phyloP scores from a whole-genome alignment of 2,797 vertebrate species.

The Lophotriccus pileatus region DNA sequence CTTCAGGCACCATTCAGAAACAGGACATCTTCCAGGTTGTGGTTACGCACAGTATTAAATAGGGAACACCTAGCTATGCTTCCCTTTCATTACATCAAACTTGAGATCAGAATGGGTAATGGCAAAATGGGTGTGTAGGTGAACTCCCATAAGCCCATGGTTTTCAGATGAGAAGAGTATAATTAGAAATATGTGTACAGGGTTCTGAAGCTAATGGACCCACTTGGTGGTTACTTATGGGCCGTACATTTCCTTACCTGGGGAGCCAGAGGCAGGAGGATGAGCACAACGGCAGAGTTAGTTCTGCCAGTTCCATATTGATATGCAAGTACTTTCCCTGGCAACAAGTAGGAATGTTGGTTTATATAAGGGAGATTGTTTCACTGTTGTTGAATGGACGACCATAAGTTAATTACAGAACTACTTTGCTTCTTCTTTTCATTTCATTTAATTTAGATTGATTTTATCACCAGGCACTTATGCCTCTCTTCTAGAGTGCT shows the following conservation, averaged over 20 bases:
- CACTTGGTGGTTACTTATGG: neutral
- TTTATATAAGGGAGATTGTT: neutral
- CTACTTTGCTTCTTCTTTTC: neutral
- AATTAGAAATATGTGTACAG: neutral
- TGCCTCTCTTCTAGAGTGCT: neutral
- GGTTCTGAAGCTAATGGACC: neutral
- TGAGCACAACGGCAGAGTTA: neutral
- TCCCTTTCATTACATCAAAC: neutral
- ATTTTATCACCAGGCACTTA: neutral
- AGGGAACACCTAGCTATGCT: neutral
- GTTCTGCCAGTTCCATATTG: neutral
- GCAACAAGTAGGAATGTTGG: neutral
- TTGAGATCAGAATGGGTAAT: neutral
- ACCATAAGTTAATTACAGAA: neutral
- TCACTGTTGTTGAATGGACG: neutral
- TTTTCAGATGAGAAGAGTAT: neutral
- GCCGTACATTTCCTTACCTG: rapidly evolving
- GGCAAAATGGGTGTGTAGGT: neutral
- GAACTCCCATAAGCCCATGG: neutral
- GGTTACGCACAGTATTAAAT: neutral
- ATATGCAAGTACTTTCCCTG: neutral
- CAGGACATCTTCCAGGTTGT: neutral
- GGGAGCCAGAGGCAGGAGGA: neutral
- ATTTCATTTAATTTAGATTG: neutral
- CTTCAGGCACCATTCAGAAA: neutral